Evolutionary conservation across 1,140 invertebrate genomes (phyloP).

Genomic region (Heterodera schachtii): DNA sequence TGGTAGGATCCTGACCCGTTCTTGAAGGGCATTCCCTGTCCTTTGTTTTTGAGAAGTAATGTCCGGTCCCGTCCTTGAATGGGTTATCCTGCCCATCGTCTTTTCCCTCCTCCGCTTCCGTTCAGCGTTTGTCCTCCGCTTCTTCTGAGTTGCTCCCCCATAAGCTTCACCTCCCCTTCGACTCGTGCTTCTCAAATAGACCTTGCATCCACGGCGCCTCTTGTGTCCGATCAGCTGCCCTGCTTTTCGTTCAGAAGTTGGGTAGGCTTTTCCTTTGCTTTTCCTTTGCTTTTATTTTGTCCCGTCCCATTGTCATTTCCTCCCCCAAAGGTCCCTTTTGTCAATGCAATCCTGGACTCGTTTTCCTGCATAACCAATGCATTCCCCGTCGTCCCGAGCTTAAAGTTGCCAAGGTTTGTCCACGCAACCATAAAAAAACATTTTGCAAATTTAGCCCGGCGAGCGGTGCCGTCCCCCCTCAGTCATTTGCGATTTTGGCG

Average conservation of each 20-base stretch:
- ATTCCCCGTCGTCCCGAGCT: conserved; percentile 36
- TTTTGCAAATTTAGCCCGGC: conserved; percentile 29
- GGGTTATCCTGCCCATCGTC: no score
- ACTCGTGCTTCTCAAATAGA: conserved; percentile 41
- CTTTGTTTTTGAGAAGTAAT: no score
- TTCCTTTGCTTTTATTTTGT: not conserved
- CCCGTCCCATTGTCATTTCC: not conserved
- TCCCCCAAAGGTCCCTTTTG: conserved; percentile 26
- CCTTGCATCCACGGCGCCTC: conserved; percentile 37
- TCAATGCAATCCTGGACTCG: conserved; percentile 39
- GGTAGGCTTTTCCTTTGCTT: not conserved
- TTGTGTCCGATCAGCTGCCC: conserved; percentile 36
- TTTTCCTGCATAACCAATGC: conserved; percentile 47
- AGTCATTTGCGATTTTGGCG: conserved; percentile 50
- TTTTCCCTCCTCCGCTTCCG: no score
- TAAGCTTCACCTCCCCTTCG: conserved; percentile 26
- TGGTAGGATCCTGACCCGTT: no score
- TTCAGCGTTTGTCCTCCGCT: not conserved
- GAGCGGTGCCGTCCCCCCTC: conserved; percentile 40
- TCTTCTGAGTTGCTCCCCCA: not conserved
- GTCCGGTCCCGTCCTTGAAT: no score
- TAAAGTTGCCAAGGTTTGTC: conserved; percentile 27
- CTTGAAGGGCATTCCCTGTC: no score
- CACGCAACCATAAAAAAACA: no score
- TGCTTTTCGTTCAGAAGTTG: conserved; percentile 40